phyloP scores from a whole-genome alignment of 2,888 invertebrate genomes.

The Craniophora ligustri region DNA sequence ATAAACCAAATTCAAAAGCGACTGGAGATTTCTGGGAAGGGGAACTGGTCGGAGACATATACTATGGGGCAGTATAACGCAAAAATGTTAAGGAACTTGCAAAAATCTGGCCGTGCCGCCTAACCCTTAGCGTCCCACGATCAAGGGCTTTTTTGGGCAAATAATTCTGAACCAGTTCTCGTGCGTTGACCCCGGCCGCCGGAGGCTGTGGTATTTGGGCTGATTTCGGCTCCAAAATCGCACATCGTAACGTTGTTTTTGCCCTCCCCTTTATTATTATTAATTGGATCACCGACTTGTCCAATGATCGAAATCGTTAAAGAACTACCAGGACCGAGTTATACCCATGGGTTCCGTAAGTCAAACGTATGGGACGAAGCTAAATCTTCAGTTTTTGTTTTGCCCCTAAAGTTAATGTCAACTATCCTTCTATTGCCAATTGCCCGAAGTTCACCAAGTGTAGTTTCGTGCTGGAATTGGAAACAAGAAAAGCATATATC shows the following conservation, averaged over 20 bases:
- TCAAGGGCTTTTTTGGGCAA: constrained; percentile 82
- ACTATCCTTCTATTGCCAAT: no score
- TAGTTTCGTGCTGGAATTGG: no score
- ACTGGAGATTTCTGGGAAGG: constrained; percentile 30
- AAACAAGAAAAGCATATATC: no score
- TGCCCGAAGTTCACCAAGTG: no score
- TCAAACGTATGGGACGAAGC: neutral
- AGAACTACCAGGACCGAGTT: constrained; percentile 61
- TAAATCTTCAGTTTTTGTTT: constrained; percentile 5
- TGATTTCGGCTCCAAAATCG: constrained; percentile 83
- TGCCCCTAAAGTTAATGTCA: neutral
- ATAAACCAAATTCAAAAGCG: constrained; percentile 45
- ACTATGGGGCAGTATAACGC: constrained; percentile 48
- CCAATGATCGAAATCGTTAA: constrained; percentile 75
- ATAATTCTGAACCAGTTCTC: constrained; percentile 81
- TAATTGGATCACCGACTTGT: constrained; percentile 83
- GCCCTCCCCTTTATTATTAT: constrained; percentile 81
- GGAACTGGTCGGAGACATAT: constrained; percentile 36
- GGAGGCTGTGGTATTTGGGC: constrained; percentile 78
- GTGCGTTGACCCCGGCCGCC: constrained; percentile 71
- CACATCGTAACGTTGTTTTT: constrained; percentile 84
- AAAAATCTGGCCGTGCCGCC: constrained; percentile 59
- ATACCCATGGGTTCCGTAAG: constrained; percentile 59
- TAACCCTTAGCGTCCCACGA: constrained; percentile 61
- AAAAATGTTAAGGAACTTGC: constrained; percentile 63